phyloP scores from a whole-genome alignment of 2,888 invertebrate genomes.

The Hemithea aestivaria region DNA sequence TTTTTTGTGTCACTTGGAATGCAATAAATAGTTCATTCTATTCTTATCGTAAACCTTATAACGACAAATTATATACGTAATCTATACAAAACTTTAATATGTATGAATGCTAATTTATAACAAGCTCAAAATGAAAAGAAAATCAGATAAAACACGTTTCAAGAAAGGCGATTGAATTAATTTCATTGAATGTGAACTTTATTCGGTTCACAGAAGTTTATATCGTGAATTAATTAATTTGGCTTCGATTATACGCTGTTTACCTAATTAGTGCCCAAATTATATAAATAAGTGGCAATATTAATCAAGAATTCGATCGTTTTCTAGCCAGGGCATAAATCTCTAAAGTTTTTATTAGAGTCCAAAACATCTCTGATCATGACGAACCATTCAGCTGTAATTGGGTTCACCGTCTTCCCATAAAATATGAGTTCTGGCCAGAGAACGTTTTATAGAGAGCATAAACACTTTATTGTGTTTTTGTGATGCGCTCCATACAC shows the following conservation, averaged over 20 bases:
- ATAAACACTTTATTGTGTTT: constrained; percentile 75
- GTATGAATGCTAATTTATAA: too few species aligned
- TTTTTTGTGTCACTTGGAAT: too few species aligned
- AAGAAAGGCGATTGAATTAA: too few species aligned
- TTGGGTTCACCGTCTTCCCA: constrained; percentile 70
- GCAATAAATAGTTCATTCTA: too few species aligned
- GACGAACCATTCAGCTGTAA: constrained; percentile 74
- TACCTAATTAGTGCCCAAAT: constrained; percentile 38
- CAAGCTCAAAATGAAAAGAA: neutral
- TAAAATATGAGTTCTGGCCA: constrained; percentile 71
- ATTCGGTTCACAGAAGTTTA: neutral
- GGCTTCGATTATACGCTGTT: constrained; percentile 14
- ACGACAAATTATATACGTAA: too few species aligned
- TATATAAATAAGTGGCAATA: constrained; percentile 56
- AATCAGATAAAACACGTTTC: neutral
- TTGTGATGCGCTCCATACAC: constrained; percentile 52
- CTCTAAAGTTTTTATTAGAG: constrained; percentile 64
- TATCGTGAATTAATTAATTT: constrained; percentile 13
- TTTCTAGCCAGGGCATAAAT: constrained; percentile 62
- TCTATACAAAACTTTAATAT: too few species aligned
- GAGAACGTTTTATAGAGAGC: constrained; percentile 69
- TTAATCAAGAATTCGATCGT: constrained; percentile 51
- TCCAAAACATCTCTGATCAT: constrained; percentile 70
- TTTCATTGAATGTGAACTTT: too few species aligned
- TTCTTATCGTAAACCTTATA: too few species aligned